phyloP scores from a whole-genome alignment of 2,888 invertebrate species.

The Miltochrista miniata region DNA sequence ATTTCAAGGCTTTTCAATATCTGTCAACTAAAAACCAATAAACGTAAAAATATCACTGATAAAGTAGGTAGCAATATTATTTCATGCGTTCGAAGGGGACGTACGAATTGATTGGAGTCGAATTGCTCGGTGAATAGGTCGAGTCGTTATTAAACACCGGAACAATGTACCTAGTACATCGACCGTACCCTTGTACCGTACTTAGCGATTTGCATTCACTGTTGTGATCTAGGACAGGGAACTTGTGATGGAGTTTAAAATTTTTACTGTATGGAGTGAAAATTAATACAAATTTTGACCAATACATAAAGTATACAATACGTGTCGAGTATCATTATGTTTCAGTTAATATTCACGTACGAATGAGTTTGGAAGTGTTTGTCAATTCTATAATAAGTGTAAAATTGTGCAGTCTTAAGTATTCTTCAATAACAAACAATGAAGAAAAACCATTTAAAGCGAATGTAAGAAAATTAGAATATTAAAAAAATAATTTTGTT shows the following conservation, averaged over 20 bases:
- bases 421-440: not conserved
- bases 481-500: not conserved
- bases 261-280: not conserved
- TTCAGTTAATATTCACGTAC: not conserved
- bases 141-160: slow-evolving; percentile 28
- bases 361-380: too few species aligned
- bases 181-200: too few species aligned
- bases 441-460: not conserved
- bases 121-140: slow-evolving; percentile 21
- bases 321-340: not conserved
- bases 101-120: slow-evolving; percentile 12
- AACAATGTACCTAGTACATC: slow-evolving; percentile 16
- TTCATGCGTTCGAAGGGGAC: not conserved
- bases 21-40: too few species aligned
- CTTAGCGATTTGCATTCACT: slow-evolving; percentile 24
- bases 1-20: too few species aligned
- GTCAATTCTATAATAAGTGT: too few species aligned
- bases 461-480: not conserved
- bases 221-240: slow-evolving; percentile 6
- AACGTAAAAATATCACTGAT: too few species aligned
- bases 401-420: too few species aligned
- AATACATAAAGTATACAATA: not conserved
- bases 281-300: not conserved
- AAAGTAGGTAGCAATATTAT: not conserved
- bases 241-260: slow-evolving; percentile 1